A percentile compares a stretch with the other conserved stretches of the same genome.
phyloP scores from a whole-genome alignment of 1,140 invertebrate species.

The Bradynema listronoti region DNA sequence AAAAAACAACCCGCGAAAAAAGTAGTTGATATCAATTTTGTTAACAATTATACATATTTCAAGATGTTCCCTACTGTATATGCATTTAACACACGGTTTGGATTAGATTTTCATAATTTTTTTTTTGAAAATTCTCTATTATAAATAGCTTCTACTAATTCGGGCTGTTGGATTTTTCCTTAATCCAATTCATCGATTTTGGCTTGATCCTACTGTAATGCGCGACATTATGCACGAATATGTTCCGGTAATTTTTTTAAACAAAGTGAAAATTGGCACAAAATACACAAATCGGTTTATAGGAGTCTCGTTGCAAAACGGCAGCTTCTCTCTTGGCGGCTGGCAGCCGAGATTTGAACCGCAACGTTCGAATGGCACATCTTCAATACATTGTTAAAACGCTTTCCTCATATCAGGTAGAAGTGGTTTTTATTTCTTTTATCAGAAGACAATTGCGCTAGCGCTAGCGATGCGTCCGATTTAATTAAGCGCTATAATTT shows the following conservation, averaged over 20 bases:
- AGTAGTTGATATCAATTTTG: no score
- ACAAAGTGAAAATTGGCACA: neutral
- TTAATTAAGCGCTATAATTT: neutral
- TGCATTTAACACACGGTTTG: no score
- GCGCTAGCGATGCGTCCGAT: neutral
- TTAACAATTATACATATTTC: no score
- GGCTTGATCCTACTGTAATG: slow-evolving; percentile 51
- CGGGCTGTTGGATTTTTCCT: slow-evolving; percentile 52
- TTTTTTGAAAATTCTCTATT: no score
- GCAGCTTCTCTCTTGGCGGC: slow-evolving; percentile 51
- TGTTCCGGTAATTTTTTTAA: slow-evolving; percentile 42
- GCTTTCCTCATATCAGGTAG: slow-evolving; percentile 18
- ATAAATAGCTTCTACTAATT: slow-evolving; percentile 51
- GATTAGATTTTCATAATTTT: no score
- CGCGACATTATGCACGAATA: slow-evolving; percentile 55
- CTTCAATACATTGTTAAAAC: slow-evolving; percentile 52
- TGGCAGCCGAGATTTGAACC: slow-evolving; percentile 46
- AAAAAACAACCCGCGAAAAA: no score
- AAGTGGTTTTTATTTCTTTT: neutral
- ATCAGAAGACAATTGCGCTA: neutral
- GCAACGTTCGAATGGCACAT: slow-evolving; percentile 43
- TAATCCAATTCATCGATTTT: slow-evolving; percentile 53
- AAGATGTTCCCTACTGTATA: no score
- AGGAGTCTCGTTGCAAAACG: slow-evolving; percentile 42
- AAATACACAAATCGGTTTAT: slow-evolving; percentile 9